Evolutionary conservation across 2,113 vertebrate species (phyloP).

Genomic region (Cricetomys ansorgei): DNA sequence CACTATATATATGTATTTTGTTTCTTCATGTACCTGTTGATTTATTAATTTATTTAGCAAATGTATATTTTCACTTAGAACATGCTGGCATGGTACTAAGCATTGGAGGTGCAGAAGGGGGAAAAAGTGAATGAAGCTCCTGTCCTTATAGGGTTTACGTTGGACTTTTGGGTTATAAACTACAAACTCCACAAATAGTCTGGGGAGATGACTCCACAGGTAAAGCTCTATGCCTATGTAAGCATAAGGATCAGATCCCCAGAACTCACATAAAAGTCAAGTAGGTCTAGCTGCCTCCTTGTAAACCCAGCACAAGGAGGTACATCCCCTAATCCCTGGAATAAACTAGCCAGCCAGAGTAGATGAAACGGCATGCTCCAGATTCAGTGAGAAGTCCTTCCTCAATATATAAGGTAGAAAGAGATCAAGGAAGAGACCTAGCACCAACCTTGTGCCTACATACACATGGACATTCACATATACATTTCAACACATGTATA

Average conservation of each 20-base stretch:
- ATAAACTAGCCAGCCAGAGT: not conserved
- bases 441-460: not conserved
- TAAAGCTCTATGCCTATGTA: not conserved
- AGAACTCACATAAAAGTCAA: not conserved
- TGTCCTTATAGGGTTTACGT: not conserved
- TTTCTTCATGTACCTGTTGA: not conserved
- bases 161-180: not conserved
- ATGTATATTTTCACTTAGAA: not conserved
- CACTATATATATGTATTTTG: not conserved
- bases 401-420: not conserved
- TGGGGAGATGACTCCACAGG: not conserved
- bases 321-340: too few species aligned
- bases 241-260: not conserved
- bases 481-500: not conserved
- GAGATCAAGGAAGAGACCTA: not conserved
- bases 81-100: not conserved
- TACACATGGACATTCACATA: not conserved
- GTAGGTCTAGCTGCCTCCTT: not conserved
- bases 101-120: not conserved
- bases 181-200: not conserved
- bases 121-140: not conserved
- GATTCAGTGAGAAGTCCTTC: not conserved
- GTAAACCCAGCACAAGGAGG: not conserved
- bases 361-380: not conserved
- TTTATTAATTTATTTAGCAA: not conserved